phyloP scores from a whole-genome alignment of 2,797 vertebrate genomes.

The Cirrhinus mrigala region DNA sequence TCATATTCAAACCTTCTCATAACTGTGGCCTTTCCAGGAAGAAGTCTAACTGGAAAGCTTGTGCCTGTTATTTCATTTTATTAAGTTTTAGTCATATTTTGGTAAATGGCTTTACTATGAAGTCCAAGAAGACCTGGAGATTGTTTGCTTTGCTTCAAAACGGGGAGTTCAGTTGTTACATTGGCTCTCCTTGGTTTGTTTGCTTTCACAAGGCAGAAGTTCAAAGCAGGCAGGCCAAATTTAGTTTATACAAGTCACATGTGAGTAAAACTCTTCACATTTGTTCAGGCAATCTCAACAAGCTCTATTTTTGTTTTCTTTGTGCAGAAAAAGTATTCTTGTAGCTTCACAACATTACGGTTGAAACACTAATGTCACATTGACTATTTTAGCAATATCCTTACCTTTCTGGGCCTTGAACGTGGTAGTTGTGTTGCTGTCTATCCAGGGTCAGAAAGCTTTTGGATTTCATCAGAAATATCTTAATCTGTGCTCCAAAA shows the following conservation, averaged over 20 bases:
- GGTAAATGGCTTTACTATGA: neutral
- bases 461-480: too few relatives aligned
- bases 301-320: too few relatives aligned
- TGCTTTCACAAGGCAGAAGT: neutral
- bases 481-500: too few relatives aligned
- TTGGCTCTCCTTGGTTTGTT: neutral
- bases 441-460: too few relatives aligned
- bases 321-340: too few relatives aligned
- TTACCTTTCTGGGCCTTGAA: too few relatives aligned
- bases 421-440: too few relatives aligned
- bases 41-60: neutral
- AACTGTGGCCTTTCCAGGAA: slow-evolving; percentile 24
- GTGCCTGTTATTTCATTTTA: neutral
- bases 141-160: neutral
- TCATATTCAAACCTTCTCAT: slow-evolving; percentile 49
- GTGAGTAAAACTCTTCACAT: neutral
- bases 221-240: neutral
- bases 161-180: neutral
- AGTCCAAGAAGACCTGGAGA: neutral
- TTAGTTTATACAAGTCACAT: neutral
- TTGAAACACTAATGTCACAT: too few relatives aligned
- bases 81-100: slow-evolving; percentile 3
- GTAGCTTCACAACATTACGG: too few relatives aligned
- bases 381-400: too few relatives aligned
- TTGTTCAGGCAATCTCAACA: too few relatives aligned